Evolutionary conservation across 2,113 vertebrate species (phyloP).

Genomic region (Chaenogobius annularis): DNA sequence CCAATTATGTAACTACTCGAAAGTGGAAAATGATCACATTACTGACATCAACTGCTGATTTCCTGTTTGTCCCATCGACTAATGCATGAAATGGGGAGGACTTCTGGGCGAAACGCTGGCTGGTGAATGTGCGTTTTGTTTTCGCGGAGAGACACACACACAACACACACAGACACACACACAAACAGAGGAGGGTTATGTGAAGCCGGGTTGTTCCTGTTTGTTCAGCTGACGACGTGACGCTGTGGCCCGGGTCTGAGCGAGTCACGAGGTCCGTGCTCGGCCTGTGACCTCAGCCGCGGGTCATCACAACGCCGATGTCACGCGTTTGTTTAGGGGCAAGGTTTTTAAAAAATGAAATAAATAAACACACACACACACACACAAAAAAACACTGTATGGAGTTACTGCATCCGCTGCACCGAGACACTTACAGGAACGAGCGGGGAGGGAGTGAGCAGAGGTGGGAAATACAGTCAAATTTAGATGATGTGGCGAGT

Average conservation of each 20-base stretch:
- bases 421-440: slow-evolving; percentile 17
- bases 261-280: slow-evolving; percentile 27
- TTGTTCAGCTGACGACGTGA: slow-evolving; percentile 63
- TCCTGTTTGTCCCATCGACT: slow-evolving; percentile 44
- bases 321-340: slow-evolving; percentile 34
- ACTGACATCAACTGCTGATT: slow-evolving; percentile 41
- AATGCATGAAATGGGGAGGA: slow-evolving; percentile 29
- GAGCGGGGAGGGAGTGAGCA: background rate
- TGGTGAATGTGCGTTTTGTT: slow-evolving; percentile 18
- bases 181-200: slow-evolving; percentile 5
- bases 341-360: too few species aligned
- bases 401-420: slow-evolving; percentile 21
- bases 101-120: slow-evolving; percentile 32
- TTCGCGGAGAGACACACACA: too few species aligned
- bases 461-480: too few species aligned
- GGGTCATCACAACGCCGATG: slow-evolving; percentile 49
- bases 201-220: slow-evolving; percentile 48
- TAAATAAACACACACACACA: too few species aligned
- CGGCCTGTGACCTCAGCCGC: slow-evolving; percentile 36
- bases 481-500: too few species aligned
- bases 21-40: slow-evolving; percentile 22
- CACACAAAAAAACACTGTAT: slow-evolving; percentile 9
- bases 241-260: slow-evolving; percentile 49
- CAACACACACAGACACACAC: background rate
- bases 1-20: slow-evolving; percentile 19